A percentile compares a stretch with the other conserved stretches of the same genome.
phyloP scores from a whole-genome alignment of 2,888 invertebrate species.

The Sesia bembeciformis region DNA sequence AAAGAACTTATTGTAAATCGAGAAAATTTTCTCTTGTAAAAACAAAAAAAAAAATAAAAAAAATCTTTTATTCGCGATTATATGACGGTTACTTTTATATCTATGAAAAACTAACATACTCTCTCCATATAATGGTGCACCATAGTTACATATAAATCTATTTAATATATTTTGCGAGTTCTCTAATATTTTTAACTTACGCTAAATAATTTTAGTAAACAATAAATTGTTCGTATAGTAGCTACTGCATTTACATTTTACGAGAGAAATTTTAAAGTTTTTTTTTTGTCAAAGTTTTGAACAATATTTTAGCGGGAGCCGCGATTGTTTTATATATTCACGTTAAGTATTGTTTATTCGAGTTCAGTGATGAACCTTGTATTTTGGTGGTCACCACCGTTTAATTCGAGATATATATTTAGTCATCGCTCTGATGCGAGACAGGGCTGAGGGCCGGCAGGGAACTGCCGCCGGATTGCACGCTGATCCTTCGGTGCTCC shows the following conservation, averaged over 20 bases:
- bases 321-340: too few species aligned
- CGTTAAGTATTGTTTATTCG: too few species aligned
- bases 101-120: slow-evolving; percentile 21
- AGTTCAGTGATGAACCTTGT: too few species aligned
- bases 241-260: slow-evolving; percentile 45
- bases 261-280: slow-evolving; percentile 20
- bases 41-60: slow-evolving; percentile 15
- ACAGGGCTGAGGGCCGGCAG: slow-evolving; percentile 69
- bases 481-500: slow-evolving; percentile 74
- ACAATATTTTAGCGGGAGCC: too few species aligned
- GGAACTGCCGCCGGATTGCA: slow-evolving; percentile 69
- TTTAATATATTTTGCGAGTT: slow-evolving; percentile 41
- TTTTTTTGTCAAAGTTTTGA: slow-evolving; percentile 14
- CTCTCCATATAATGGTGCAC: slow-evolving; percentile 62
- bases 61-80: slow-evolving; percentile 13
- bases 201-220: slow-evolving; percentile 44
- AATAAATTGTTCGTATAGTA: slow-evolving; percentile 22
- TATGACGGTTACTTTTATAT: not conserved
- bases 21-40: not conserved
- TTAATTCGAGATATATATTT: slow-evolving; percentile 17
- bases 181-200: slow-evolving; percentile 31
- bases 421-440: slow-evolving; percentile 71
- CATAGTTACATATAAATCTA: slow-evolving; percentile 54
- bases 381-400: too few species aligned
- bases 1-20: slow-evolving; percentile 6